phyloP scores from a whole-genome alignment of 1,140 invertebrate species.

The silkworm (Bombyx mori) region DNA sequence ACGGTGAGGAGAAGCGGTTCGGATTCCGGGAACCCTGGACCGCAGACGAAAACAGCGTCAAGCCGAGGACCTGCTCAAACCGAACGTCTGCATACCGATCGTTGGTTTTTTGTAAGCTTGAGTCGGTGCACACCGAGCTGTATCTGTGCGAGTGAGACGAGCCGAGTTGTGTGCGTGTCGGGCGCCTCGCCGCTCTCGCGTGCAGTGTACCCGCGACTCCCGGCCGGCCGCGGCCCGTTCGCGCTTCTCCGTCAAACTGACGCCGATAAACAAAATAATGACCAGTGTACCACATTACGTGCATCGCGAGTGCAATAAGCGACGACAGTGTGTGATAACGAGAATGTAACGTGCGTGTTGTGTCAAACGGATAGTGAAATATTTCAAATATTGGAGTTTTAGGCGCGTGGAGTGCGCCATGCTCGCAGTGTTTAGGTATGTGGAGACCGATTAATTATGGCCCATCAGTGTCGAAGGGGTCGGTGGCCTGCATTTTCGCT shows the following conservation, averaged over 20 bases:
- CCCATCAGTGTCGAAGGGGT: slow-evolving; percentile 50
- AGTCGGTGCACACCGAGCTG: slow-evolving; percentile 42
- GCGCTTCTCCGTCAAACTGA: slow-evolving; percentile 40
- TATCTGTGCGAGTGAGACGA: slow-evolving; percentile 30
- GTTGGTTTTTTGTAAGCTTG: slow-evolving; percentile 65
- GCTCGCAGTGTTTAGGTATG: slow-evolving; percentile 64
- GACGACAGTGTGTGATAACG: slow-evolving; percentile 63
- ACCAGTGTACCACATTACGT: slow-evolving; percentile 52
- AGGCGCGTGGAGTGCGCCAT: slow-evolving; percentile 51
- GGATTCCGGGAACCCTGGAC: slow-evolving; percentile 44
- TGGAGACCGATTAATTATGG: slow-evolving; percentile 57
- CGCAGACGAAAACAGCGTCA: slow-evolving; percentile 69
- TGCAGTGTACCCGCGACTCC: slow-evolving; percentile 53
- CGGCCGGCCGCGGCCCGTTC: slow-evolving; percentile 34
- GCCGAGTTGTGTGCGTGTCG: slow-evolving; percentile 36
- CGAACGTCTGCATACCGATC: slow-evolving; percentile 71
- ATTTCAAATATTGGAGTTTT: slow-evolving; percentile 47
- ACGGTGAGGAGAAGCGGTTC: slow-evolving; percentile 14
- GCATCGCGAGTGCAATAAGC: slow-evolving; percentile 59
- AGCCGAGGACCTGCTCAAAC: slow-evolving; percentile 67
- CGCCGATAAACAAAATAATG: slow-evolving; percentile 66
- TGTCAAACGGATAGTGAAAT: slow-evolving; percentile 45
- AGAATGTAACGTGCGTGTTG: slow-evolving; percentile 61
- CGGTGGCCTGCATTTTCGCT: slow-evolving; percentile 43
- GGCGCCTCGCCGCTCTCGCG: slow-evolving; percentile 37